Base-by-base conservation (phyloP, 2,888 invertebrate species). In the Branchipolynoe longqiensis region DNA sequence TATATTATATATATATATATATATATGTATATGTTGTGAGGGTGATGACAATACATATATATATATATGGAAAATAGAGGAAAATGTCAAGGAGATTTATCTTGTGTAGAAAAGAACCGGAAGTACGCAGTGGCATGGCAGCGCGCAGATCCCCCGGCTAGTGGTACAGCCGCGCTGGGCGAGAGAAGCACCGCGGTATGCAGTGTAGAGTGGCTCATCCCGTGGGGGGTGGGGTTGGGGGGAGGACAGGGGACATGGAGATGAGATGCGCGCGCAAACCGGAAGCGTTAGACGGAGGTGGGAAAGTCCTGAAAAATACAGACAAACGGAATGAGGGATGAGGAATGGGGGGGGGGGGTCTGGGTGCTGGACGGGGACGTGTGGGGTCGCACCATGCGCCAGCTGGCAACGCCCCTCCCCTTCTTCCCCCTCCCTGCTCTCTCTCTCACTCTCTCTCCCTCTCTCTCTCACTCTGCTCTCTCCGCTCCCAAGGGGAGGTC, bases 251-350 rank as follows among this genome's bases (percentile, higher is more conserved):
- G 8, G 48, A 48, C 8, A 48, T 48, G 48, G 48, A 48, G 48
- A 48, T 48, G 48, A 48, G 48, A 48, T 48, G 48, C 48, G 18
- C 31, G 2, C 12, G 22, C 31, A 28, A 69, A n/a, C 1, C 69
- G 36, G 12, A 36, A 6, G 12, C 22, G 33, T 18, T 38, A 36
- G 69, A 69, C 69, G 1, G 1, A 69, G 69, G 69, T 69, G 69
- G 1, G 2, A 69, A 8, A 38, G 18, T 69, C 3, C 36, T 69
- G 69, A 6, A 69, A 69, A 69, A 33, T 69, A 69, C 69, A 69
- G 69, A 33, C 38, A 38, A 69, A 22, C 69, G 38, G 69, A 69
- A 69, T 69, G 69, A 69, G 48, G 8, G 18, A 48, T 48, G 8
- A 18, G 69, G 12, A 14, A 22, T 38, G 12, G 36, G 69, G 38